These are phyloP conservation scores for Lysandra bellargus DNA, from an alignment of 2,888 invertebrate species.

Conservation along the genomic window DNA sequence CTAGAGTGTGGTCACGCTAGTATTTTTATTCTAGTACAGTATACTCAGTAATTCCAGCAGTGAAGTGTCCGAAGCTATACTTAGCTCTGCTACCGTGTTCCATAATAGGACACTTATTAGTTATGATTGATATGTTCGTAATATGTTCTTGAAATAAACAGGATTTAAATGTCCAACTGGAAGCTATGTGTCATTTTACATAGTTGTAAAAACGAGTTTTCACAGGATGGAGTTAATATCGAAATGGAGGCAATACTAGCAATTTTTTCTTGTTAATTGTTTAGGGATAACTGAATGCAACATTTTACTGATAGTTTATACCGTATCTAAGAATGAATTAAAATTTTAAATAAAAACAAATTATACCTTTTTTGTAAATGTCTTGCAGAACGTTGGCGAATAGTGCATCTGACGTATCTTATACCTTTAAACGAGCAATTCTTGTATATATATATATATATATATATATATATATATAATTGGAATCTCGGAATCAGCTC, in stretches of 20 bases:
- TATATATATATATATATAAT: too few relatives aligned
- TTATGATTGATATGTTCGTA: constrained; percentile 10
- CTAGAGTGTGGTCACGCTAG: background rate
- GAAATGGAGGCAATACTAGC: background rate
- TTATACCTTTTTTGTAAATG: too few relatives aligned
- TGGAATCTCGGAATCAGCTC: too few relatives aligned
- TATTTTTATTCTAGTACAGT: background rate
- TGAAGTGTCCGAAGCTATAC: constrained; percentile 5
- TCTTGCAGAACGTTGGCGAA: too few relatives aligned
- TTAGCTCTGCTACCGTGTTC: constrained; percentile 1
- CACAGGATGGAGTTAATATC: background rate
- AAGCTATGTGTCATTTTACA: background rate
- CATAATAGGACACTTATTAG: background rate
- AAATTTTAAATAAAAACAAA: too few relatives aligned
- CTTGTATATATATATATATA: too few relatives aligned
- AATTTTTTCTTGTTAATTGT: background rate
- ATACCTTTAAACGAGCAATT: too few relatives aligned
- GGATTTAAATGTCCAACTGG: constrained; percentile 2
- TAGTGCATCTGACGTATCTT: too few relatives aligned
- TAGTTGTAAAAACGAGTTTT: constrained; percentile 1
- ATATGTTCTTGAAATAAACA: constrained; percentile 6
- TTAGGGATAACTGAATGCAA: background rate
- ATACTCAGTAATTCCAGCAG: background rate
- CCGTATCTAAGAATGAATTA: too few relatives aligned
- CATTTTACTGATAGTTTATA: too few relatives aligned